phyloP scores from a whole-genome alignment of 1,140 invertebrate species.

The Drosophila nannoptera region DNA sequence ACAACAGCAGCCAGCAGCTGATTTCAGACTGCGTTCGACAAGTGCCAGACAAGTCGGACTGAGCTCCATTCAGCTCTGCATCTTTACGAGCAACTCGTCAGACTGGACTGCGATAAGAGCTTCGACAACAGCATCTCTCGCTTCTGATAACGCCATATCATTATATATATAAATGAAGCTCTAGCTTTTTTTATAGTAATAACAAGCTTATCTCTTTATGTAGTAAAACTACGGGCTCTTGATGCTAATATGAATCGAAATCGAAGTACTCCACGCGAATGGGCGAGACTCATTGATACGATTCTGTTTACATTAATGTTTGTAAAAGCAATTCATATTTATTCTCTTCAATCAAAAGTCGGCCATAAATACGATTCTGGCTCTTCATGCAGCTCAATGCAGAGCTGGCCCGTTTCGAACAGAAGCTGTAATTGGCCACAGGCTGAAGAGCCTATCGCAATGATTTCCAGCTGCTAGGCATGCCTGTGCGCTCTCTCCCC shows the following conservation, averaged over 20 bases:
- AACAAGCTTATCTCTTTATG: too few relatives aligned
- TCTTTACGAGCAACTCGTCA: not conserved
- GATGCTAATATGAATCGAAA: too few relatives aligned
- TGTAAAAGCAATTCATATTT: not conserved
- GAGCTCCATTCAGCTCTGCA: not conserved
- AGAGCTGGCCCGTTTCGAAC: too few relatives aligned
- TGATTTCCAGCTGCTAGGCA: not conserved
- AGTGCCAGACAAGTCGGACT: not conserved
- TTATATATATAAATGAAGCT: too few relatives aligned
- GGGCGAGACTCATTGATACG: too few relatives aligned
- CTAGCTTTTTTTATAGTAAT: too few relatives aligned
- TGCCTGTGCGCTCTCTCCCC: not conserved
- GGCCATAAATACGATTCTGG: too few relatives aligned
- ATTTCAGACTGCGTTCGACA: not conserved
- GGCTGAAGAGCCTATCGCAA: slow-evolving; percentile 24
- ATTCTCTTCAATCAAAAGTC: too few relatives aligned
- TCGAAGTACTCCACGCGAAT: too few relatives aligned
- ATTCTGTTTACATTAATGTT: not conserved
- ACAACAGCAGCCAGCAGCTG: not conserved
- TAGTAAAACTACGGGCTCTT: too few relatives aligned
- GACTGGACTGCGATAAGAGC: slow-evolving; percentile 1
- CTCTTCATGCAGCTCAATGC: too few relatives aligned
- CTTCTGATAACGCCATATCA: slow-evolving; percentile 19
- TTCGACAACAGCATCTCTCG: slow-evolving; percentile 7
- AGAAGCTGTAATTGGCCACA: slow-evolving; percentile 24